Evolutionary conservation across 2,797 vertebrate species (phyloP).

Genomic region (Schizopygopsis pylzovi): DNA sequence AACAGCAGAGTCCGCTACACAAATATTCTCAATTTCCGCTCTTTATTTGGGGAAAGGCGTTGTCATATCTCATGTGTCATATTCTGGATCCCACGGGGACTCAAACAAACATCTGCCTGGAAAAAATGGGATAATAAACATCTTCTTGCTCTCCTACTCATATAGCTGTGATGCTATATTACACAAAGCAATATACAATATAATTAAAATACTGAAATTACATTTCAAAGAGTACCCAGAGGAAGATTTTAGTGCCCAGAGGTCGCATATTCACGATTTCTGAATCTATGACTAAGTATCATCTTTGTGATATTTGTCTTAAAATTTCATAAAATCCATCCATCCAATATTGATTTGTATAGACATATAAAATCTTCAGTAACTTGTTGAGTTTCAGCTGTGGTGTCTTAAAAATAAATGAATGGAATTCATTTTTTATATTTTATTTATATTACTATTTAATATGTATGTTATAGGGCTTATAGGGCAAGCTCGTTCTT

Average conservation of each 20-base stretch:
- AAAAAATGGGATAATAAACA: slow-evolving; percentile 25
- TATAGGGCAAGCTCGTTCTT: too few species aligned
- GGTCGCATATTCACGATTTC: not conserved
- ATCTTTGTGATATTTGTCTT: not conserved
- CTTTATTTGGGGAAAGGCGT: slow-evolving; percentile 49
- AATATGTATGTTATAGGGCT: not conserved
- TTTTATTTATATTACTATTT: not conserved
- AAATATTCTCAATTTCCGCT: slow-evolving; percentile 52
- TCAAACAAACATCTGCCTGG: slow-evolving; percentile 30
- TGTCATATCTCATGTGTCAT: not conserved
- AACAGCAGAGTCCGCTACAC: slow-evolving; percentile 40
- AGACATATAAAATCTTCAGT: not conserved
- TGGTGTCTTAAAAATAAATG: not conserved
- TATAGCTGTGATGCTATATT: not conserved
- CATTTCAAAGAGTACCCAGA: not conserved
- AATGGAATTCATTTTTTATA: not conserved
- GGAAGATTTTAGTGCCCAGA: too few species aligned
- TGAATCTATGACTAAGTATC: not conserved
- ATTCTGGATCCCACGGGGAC: slow-evolving; percentile 13
- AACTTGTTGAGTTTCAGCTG: not conserved
- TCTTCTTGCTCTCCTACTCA: slow-evolving; percentile 13
- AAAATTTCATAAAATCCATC: not conserved
- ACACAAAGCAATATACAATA: not conserved
- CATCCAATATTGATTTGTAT: not conserved
- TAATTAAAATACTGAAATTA: not conserved